Conservation (phyloP, 2,113 vertebrate species). For the Phrynocephalus versicolor region DNA sequence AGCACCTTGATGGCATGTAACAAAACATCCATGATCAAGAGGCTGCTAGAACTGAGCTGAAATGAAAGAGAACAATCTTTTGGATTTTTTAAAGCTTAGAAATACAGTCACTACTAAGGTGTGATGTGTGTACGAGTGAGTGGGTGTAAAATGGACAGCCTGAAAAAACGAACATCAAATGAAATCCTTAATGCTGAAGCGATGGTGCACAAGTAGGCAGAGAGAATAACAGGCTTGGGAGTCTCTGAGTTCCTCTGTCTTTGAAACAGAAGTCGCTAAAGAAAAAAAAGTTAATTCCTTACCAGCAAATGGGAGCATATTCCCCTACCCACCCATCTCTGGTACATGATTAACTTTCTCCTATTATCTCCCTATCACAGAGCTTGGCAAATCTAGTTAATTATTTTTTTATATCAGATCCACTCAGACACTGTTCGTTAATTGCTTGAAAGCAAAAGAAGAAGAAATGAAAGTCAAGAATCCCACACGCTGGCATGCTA, state of each 20-base stretch:
- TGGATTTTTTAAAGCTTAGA: too few species aligned
- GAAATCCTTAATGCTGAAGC: too few species aligned
- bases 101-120: neutral
- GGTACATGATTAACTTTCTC: slow-evolving; percentile 23
- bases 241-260: neutral
- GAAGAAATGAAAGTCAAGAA: neutral
- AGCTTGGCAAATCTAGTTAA: neutral
- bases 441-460: neutral
- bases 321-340: neutral
- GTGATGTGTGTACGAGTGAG: too few species aligned
- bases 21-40: too few species aligned
- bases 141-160: neutral
- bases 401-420: neutral
- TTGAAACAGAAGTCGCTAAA: neutral
- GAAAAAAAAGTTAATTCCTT: neutral
- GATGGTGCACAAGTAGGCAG: too few species aligned
- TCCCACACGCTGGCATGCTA: neutral
- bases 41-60: too few species aligned
- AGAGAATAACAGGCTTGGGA: too few species aligned
- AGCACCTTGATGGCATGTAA: too few species aligned
- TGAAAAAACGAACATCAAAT: too few species aligned
- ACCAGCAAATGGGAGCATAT: neutral
- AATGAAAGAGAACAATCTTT: too few species aligned
- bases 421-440: neutral
- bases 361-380: neutral